phyloP scores from a whole-genome alignment of 2,888 invertebrate species.

The Cephus nigrinus region DNA sequence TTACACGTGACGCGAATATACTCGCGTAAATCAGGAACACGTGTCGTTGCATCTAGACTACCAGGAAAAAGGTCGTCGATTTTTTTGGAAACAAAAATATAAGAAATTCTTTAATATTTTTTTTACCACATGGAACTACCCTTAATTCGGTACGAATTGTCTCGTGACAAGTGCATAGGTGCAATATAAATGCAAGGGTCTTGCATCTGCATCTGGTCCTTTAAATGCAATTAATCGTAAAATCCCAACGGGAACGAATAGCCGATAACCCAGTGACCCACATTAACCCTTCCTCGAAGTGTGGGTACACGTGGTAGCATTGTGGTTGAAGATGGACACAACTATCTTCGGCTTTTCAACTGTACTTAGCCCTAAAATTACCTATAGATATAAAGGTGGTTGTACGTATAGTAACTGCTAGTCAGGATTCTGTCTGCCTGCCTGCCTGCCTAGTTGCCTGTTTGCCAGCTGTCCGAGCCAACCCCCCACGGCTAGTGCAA shows the following conservation, averaged over 20 bases:
- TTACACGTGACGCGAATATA: background rate
- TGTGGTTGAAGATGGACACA: background rate
- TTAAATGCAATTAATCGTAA: constrained; percentile 47
- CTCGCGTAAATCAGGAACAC: background rate
- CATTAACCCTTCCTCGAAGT: constrained; percentile 26
- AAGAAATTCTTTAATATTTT: background rate
- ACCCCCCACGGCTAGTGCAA: background rate
- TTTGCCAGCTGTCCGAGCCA: background rate
- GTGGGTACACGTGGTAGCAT: background rate
- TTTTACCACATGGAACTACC: background rate
- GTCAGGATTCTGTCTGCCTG: background rate
- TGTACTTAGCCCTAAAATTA: background rate
- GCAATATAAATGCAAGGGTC: background rate
- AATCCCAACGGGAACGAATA: constrained; percentile 37
- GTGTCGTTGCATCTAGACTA: background rate
- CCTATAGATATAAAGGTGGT: background rate
- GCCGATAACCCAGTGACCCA: constrained; percentile 56
- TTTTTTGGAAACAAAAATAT: background rate
- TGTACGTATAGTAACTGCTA: background rate
- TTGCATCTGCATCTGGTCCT: constrained; percentile 18
- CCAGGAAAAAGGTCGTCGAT: background rate
- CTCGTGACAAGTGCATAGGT: background rate
- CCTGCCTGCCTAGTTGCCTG: background rate
- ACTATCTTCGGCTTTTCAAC: background rate
- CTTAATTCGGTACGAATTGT: background rate